Base-by-base conservation (phyloP, 2,888 invertebrate genomes). In the Xanthia togata region DNA sequence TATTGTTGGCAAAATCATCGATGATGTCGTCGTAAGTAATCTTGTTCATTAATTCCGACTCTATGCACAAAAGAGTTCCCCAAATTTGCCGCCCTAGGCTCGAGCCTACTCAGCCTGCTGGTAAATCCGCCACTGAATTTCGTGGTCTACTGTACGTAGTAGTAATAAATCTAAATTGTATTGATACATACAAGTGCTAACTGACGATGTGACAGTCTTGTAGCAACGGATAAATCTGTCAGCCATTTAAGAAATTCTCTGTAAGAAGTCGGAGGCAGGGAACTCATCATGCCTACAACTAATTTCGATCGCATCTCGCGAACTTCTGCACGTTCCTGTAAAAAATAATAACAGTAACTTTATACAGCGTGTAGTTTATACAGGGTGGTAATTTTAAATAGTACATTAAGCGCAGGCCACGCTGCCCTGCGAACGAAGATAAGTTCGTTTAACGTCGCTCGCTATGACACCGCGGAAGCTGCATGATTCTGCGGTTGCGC, bases 271-370 rank as follows among this genome's bases (percentile, higher is more conserved):
- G 87, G 91, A 14, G 96, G 95, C 68, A 96, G 82, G 26, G 95
- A 81, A 71, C 93, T 94, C 95, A 96, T 96, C n/a, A 96, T 81
- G 1, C 96, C 96, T 4, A 93, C 86, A 0, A 96, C 93, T 67
- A 96, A 88, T 2, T 92, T 91, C 1, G 95, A 94, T 4, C 96
- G 93, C 1, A 93, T 91, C 2, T 87, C 82, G 2, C 97, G 93
- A 2, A 94, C 93, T 78, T 96, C 97, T 9, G 93, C 92, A 9
- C 94, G 92, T 84, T 96, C 96, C 96, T 97, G 81, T 63, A 90
- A 82, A 65, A 31, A 38, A 23, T 38, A 20, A 64, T 44, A 38
- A 55, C 62, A 57, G 11, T 53, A 26, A n/a, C 35, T 79, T 26
- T 26, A 38, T 23, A 44, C 0, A 23, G 26, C 11, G 17, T 26